Evolutionary conservation across 2,113 vertebrate genomes (phyloP).

Genomic region (Bos javanicus): DNA sequence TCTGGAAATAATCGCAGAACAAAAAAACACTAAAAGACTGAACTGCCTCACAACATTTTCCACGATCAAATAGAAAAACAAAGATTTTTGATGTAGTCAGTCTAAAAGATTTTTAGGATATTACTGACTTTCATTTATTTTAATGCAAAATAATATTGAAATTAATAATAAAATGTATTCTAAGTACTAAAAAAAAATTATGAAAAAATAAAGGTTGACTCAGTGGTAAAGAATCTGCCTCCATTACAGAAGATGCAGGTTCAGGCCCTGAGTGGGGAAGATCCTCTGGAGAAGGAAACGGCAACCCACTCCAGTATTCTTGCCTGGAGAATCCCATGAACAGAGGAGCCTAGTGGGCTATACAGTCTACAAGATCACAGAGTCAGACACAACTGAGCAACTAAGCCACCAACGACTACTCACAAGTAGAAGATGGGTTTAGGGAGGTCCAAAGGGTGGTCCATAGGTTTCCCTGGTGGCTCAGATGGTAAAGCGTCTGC

Average conservation of each 20-base stretch:
- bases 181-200: background rate
- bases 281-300: background rate
- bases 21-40: background rate
- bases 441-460: too few relatives aligned
- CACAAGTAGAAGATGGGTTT: background rate
- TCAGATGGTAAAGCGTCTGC: rapidly evolving
- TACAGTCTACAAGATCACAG: background rate
- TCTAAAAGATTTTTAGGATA: background rate
- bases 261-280: background rate
- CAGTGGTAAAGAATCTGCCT: background rate
- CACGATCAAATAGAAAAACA: background rate
- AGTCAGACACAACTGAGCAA: background rate
- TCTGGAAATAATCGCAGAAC: background rate
- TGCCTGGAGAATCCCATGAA: background rate
- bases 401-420: background rate
- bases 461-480: background rate
- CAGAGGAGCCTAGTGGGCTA: background rate
- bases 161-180: background rate
- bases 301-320: background rate
- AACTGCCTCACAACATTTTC: background rate
- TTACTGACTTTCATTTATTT: background rate
- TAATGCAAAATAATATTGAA: background rate
- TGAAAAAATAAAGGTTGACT: background rate
- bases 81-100: background rate
- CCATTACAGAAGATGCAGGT: background rate